Percentiles rank a stretch among this genome's conserved stretches.
Evolutionary conservation across 2,888 invertebrate species (phyloP).

Genomic region (Dioctria rufipes): DNA sequence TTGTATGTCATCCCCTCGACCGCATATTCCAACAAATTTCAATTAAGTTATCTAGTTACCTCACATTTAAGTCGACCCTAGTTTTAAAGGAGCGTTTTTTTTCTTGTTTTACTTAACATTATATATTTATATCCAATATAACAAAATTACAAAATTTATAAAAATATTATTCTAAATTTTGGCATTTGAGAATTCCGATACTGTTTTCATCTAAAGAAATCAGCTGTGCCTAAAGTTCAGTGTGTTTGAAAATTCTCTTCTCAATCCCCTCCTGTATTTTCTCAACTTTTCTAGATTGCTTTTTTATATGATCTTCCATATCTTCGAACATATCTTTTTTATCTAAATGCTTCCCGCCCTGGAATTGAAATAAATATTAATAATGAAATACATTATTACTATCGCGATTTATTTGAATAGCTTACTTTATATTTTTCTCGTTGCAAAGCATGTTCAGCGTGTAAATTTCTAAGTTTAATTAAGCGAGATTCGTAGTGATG

Average conservation of each 20-base stretch:
- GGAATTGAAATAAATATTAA: constrained; percentile 37
- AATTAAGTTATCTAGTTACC: too few relatives aligned
- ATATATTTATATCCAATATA: too few relatives aligned
- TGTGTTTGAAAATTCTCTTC: constrained; percentile 82
- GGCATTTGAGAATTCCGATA: constrained; percentile 4
- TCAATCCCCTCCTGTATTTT: constrained; percentile 88
- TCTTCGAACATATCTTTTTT: constrained; percentile 77
- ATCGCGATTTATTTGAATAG: too few relatives aligned
- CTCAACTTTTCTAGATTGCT: constrained; percentile 87
- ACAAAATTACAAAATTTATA: not conserved
- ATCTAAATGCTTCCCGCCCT: constrained; percentile 76
- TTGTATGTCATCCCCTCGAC: too few relatives aligned
- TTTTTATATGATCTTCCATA: constrained; percentile 85
- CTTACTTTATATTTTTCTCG: constrained; percentile 77
- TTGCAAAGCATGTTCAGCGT: constrained; percentile 84
- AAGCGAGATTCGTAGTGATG: constrained; percentile 85
- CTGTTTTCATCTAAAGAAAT: not conserved
- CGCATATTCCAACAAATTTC: too few relatives aligned
- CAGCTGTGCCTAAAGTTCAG: constrained; percentile 77
- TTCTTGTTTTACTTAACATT: too few relatives aligned
- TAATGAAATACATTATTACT: not conserved
- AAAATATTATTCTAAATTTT: constrained; percentile 2
- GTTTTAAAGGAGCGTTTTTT: too few relatives aligned
- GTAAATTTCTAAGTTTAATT: constrained; percentile 85
- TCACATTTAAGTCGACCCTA: too few relatives aligned